Conservation (phyloP, 2,888 invertebrate genomes). For the Eupithecia exiguata region DNA sequence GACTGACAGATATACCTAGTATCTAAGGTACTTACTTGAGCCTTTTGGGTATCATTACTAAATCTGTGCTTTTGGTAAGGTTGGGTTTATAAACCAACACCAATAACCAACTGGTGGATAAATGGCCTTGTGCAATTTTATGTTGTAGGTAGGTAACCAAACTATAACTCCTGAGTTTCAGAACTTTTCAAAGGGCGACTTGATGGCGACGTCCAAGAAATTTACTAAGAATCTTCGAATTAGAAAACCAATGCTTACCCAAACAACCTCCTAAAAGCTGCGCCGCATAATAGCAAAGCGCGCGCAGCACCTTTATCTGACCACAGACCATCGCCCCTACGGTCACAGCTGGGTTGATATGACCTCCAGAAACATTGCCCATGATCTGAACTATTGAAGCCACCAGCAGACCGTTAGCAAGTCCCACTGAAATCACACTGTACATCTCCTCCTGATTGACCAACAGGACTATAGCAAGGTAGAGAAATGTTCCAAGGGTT, state of each 20-base stretch:
- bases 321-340: conserved; percentile 48
- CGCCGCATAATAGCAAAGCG: conserved; percentile 47
- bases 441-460: conserved; percentile 29
- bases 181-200: too few relatives aligned
- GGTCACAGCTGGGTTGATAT: conserved; percentile 56
- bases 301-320: conserved; percentile 51
- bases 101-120: too few relatives aligned
- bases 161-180: too few relatives aligned
- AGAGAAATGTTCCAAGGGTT: conserved; percentile 50
- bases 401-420: conserved; percentile 48
- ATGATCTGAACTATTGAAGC: conserved; percentile 49
- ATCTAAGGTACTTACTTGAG: too few relatives aligned
- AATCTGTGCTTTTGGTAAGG: too few relatives aligned
- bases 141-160: too few relatives aligned
- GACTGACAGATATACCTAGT: too few relatives aligned
- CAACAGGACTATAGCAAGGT: conserved; percentile 44
- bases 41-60: too few relatives aligned
- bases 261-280: conserved; percentile 50
- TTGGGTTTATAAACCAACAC: too few relatives aligned
- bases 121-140: too few relatives aligned
- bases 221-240: too few relatives aligned
- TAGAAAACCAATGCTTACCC: conserved; percentile 39
- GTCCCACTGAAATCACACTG: conserved; percentile 34
- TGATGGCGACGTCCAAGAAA: too few relatives aligned
- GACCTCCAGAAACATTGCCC: conserved; percentile 53